These are phyloP conservation scores for Slavum lentiscoides DNA, from an alignment of 2,888 invertebrate species.

Conservation along the genomic window DNA sequence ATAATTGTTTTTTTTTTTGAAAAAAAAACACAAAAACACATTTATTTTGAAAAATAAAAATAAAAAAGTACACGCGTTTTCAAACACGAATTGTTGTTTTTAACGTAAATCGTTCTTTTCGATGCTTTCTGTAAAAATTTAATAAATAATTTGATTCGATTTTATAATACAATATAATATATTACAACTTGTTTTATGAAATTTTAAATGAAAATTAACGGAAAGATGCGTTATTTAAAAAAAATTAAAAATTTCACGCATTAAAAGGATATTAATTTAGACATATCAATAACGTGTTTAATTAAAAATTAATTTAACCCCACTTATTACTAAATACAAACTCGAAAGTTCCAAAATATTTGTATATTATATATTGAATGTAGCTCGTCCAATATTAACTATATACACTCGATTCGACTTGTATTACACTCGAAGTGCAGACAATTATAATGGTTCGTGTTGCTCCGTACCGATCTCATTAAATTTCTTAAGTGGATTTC, in stretches of 20 bases:
- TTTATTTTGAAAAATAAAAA: too few species aligned
- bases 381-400: not conserved
- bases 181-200: too few species aligned
- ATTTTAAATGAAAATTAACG: too few species aligned
- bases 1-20: too few species aligned
- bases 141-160: too few species aligned
- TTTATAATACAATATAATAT: too few species aligned
- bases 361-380: not conserved
- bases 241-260: not conserved
- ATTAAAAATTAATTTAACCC: slow-evolving; percentile 15
- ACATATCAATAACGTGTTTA: not conserved
- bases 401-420: slow-evolving; percentile 5
- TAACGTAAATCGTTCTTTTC: too few species aligned
- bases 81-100: too few species aligned
- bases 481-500: slow-evolving; percentile 16
- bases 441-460: not conserved
- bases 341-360: not conserved
- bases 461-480: not conserved
- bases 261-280: not conserved
- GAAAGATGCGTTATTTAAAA: not conserved
- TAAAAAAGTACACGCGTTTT: too few species aligned
- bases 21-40: too few species aligned
- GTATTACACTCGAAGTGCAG: slow-evolving; percentile 3
- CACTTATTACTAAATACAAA: not conserved
- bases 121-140: too few species aligned